A percentile compares a stretch with the other conserved stretches of the same genome.
Conservation (phyloP, 2,888 invertebrate species). For the Diplazon laetatorius region DNA sequence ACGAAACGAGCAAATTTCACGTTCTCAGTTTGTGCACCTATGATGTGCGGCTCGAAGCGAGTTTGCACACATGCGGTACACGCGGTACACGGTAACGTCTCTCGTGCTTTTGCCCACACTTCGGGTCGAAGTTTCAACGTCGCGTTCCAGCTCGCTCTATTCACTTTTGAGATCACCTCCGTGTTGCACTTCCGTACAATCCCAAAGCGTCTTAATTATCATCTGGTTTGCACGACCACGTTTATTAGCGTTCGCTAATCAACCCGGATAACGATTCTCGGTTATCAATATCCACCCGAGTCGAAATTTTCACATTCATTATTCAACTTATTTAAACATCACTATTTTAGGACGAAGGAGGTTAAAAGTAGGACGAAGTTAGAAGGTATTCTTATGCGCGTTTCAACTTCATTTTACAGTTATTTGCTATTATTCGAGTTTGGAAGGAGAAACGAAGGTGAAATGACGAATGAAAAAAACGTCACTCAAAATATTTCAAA, state of each 20-base stretch:
- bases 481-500: too few relatives aligned
- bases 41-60: neutral
- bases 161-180: conserved; percentile 28
- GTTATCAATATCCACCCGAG: neutral
- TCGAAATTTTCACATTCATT: too few relatives aligned
- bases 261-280: conserved; percentile 9
- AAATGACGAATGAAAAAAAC: too few relatives aligned
- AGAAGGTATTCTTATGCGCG: too few relatives aligned
- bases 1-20: conserved; percentile 67
- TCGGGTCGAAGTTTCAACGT: conserved; percentile 39
- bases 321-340: too few relatives aligned
- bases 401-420: too few relatives aligned
- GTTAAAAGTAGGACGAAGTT: too few relatives aligned
- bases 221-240: conserved; percentile 38
- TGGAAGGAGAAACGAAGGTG: too few relatives aligned
- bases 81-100: too few relatives aligned
- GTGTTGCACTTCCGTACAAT: conserved; percentile 55
- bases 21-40: conserved; percentile 55
- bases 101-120: conserved; percentile 21
- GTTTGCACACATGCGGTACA: neutral
- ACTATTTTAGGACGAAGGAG: too few relatives aligned
- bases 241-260: neutral
- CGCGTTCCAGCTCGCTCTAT: conserved; percentile 28
- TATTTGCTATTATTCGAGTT: too few relatives aligned
- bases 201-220: conserved; percentile 62